phyloP scores from a whole-genome alignment of 2,113 vertebrate genomes.

The Semnornis frantzii region DNA sequence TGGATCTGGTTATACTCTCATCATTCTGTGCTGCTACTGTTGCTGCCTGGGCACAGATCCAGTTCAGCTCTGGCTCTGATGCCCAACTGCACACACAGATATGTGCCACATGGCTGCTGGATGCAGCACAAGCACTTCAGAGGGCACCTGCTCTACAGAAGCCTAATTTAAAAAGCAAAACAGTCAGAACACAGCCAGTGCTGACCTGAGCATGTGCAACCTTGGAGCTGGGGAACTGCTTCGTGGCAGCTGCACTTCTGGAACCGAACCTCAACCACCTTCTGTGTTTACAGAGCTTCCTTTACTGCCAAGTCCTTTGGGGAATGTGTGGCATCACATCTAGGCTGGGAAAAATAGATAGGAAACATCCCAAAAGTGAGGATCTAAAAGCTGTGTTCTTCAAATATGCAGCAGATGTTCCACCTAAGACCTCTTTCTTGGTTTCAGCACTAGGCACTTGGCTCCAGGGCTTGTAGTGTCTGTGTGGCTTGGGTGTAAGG shows the following conservation, averaged over 20 bases:
- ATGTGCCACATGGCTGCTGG: neutral
- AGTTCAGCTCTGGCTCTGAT: neutral
- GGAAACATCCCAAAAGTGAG: neutral
- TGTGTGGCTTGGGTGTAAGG: neutral
- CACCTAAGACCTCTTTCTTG: neutral
- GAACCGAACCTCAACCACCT: neutral
- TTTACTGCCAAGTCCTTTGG: neutral
- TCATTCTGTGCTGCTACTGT: neutral
- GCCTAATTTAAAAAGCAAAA: neutral
- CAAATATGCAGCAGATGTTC: neutral
- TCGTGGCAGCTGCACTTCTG: neutral
- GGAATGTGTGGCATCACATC: accelerated
- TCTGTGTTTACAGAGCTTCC: neutral
- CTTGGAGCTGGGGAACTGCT: neutral
- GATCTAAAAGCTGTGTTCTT: neutral
- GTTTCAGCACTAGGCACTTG: neutral
- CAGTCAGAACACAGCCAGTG: neutral
- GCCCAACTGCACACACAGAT: neutral
- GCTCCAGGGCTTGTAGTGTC: neutral
- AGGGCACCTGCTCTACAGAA: neutral
- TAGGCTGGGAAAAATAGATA: neutral
- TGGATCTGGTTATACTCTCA: neutral
- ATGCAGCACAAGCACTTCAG: neutral
- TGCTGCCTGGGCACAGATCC: neutral
- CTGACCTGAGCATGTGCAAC: neutral